phyloP scores from a whole-genome alignment of 2,113 vertebrate genomes.

The Oryzias woworae region DNA sequence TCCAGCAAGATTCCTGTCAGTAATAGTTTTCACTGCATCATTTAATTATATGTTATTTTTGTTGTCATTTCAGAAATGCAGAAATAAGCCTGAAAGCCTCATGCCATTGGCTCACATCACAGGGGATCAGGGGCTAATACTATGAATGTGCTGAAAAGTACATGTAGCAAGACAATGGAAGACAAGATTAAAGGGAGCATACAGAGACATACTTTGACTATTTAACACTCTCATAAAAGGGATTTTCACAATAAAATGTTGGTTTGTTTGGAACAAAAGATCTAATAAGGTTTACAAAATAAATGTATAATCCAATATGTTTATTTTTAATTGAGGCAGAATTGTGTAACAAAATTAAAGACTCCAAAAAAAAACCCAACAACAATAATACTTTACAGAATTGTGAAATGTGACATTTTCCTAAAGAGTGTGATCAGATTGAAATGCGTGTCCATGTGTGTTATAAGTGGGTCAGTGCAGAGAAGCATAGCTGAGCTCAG shows the following conservation, averaged over 20 bases:
- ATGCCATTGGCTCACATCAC: constrained; percentile 8
- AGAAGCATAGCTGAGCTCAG: constrained; percentile 67
- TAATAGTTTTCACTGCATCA: constrained; percentile 16
- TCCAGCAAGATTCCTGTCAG: constrained; percentile 45
- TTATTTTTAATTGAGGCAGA: no score
- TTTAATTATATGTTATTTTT: constrained; percentile 4
- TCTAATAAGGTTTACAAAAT: no score
- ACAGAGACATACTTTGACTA: no score
- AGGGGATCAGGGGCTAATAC: constrained; percentile 7
- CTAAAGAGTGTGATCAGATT: constrained; percentile 47
- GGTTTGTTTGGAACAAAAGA: no score
- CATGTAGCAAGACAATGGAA: constrained; percentile 1
- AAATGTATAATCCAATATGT: no score
- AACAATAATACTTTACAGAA: constrained; percentile 20
- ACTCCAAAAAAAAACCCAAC: constrained; percentile 9
- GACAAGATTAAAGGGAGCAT: no score
- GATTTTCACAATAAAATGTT: no score
- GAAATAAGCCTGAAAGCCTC: constrained; percentile 7
- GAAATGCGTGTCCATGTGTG: constrained; percentile 39
- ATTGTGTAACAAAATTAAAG: constrained; percentile 2
- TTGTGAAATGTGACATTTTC: constrained; percentile 43
- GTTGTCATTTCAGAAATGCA: neutral
- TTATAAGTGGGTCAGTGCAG: constrained; percentile 73
- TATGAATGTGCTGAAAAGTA: constrained; percentile 10
- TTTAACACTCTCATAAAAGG: no score